Percentiles rank a stretch among this genome's conserved stretches.
Evolutionary conservation across 2,888 invertebrate species (phyloP).

Genomic region (Buathra laborator): DNA sequence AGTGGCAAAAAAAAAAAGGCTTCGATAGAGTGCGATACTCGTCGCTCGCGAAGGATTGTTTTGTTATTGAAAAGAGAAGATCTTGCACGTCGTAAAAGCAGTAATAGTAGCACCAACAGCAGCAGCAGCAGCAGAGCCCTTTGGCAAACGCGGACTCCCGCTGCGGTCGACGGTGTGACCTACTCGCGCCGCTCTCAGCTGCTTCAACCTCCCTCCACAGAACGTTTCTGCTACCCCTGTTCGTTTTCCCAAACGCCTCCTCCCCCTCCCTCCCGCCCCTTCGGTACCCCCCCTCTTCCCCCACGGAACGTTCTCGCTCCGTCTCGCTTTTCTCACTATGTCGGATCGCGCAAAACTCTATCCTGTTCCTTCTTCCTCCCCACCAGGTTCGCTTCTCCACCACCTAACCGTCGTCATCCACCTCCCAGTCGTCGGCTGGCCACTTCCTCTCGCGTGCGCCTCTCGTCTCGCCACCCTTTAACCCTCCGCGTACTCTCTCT

Average conservation of each 20-base stretch:
- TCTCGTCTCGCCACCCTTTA: slow-evolving; percentile 59
- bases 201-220: slow-evolving; percentile 79
- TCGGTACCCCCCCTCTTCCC: slow-evolving; percentile 21
- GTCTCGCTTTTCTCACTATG: slow-evolving; percentile 51
- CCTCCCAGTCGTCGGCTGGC: slow-evolving; percentile 55
- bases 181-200: slow-evolving; percentile 84
- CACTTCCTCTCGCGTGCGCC: slow-evolving; percentile 66
- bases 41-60: slow-evolving; percentile 11
- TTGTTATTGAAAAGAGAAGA: slow-evolving; percentile 17
- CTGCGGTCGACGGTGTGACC: slow-evolving; percentile 82
- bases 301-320: slow-evolving; percentile 53
- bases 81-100: slow-evolving; percentile 44
- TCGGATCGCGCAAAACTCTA: slow-evolving; percentile 46
- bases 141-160: slow-evolving; percentile 81
- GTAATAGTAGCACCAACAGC: slow-evolving; percentile 55
- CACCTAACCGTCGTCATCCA: slow-evolving; percentile 43
- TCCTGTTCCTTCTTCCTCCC: slow-evolving; percentile 14
- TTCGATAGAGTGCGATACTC: background rate
- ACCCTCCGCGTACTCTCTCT: slow-evolving; percentile 53
- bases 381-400: slow-evolving; percentile 33
- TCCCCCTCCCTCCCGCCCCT: slow-evolving; percentile 36
- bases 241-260: slow-evolving; percentile 65
- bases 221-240: slow-evolving; percentile 59
- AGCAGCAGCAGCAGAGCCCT: slow-evolving; percentile 76
- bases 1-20: background rate